These are phyloP conservation scores for Vanacampus margaritifer DNA, from an alignment of 2,113 vertebrate genomes.

Conservation along the genomic window DNA sequence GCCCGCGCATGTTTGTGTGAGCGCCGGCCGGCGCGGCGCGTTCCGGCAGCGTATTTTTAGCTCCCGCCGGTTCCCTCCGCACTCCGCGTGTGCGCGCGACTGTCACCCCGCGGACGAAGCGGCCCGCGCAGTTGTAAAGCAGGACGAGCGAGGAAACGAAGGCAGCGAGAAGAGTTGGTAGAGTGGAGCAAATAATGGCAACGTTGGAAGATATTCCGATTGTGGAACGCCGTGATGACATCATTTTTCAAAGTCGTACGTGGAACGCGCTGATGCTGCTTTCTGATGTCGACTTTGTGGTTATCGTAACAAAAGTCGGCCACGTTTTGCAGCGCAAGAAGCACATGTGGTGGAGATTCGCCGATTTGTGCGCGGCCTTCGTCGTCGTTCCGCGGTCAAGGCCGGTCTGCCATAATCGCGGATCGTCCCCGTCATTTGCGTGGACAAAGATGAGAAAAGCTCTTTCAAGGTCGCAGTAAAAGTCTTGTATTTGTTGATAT, in stretches of 20 bases:
- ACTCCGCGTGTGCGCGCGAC: neutral
- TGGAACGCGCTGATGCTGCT: neutral
- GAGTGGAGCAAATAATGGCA: neutral
- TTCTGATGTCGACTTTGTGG: neutral
- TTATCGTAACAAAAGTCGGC: neutral
- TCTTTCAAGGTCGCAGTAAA: slow-evolving; percentile 6
- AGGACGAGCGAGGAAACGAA: neutral
- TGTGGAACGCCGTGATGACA: neutral
- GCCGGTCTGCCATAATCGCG: neutral
- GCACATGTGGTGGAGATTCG: slow-evolving; percentile 41
- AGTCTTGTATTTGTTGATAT: neutral
- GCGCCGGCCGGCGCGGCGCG: slow-evolving; percentile 11
- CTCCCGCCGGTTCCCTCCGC: slow-evolving; percentile 2
- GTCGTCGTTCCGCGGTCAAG: slow-evolving; percentile 7
- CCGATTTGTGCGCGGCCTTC: slow-evolving; percentile 16
- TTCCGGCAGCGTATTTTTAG: slow-evolving; percentile 39
- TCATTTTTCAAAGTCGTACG: neutral
- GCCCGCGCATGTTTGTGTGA: slow-evolving; percentile 18
- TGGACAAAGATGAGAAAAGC: too few species aligned
- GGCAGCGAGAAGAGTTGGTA: neutral
- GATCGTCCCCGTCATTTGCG: neutral
- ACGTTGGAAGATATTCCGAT: neutral
- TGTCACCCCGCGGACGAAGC: slow-evolving; percentile 13
- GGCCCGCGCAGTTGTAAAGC: slow-evolving; percentile 12
- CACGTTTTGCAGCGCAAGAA: slow-evolving; percentile 9